Evolutionary conservation across 2,113 vertebrate genomes (phyloP), one percentile per base, ranked within the genome.

Genomic region (Ophthalmolycus amberensis): DNA sequence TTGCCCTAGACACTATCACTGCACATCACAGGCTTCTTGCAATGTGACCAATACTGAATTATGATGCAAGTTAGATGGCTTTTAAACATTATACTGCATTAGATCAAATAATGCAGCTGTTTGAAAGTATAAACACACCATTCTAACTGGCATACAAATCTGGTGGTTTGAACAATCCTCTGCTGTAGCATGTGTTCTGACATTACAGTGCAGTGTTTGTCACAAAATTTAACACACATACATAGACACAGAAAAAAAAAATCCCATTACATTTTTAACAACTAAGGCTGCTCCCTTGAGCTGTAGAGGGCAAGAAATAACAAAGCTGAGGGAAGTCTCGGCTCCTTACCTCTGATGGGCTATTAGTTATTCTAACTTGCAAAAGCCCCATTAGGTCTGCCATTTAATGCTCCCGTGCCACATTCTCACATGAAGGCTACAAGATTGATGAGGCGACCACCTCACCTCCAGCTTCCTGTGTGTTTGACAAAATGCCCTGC

Each of bases 281-380:
- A 83, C 80, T 82, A 59, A 74, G 66, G 76, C 77, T 79, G 82
- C 88, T 86, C 85, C 86, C 79, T 75, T 65, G 78, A 93, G 91
- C 78, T 90, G 85, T 46, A 82, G 89, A 89, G 84, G 82, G 80
- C 80, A 84, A 83, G 76, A 83, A 90, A 91, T 92, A 91, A 93
- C 84, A 91, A 85, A 90, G 88, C 90, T 67, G 85, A 86, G 86
- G 72, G 73, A 88, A 87, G 86, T 84, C 85, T 89, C 84, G 71
- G 87, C 87, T 93, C 90, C 86, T 80, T 90, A 87, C 87, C 87
- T 90, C 90, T 85, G 91, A 92, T 87, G 85, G 89, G 80, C 83
- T 90, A 92, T 94, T 93, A 93, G 92, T 93, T 94, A 94, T 94
- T 94, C 91, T 73, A 84, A 87, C 89, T 82, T 86, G 86, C 89